phyloP scores from a whole-genome alignment of 1,140 invertebrate genomes.

The Archivesica marissinica region DNA sequence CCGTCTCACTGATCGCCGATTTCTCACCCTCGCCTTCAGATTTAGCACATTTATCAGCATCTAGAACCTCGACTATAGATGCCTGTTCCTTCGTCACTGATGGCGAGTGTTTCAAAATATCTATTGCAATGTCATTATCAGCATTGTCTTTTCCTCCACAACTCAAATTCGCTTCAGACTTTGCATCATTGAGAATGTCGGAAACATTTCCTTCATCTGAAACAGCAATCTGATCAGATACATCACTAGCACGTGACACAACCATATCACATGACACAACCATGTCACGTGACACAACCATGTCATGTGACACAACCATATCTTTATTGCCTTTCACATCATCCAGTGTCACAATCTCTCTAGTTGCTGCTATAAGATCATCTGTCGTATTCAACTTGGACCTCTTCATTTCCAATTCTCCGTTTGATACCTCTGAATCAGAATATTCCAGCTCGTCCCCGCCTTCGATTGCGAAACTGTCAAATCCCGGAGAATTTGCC shows the following conservation, averaged over 20 bases:
- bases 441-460: slow-evolving; percentile 35
- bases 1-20: slow-evolving; percentile 35
- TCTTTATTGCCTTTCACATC: background rate
- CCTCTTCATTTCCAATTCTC: background rate
- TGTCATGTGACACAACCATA: background rate
- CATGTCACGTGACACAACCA: background rate
- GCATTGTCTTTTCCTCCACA: background rate
- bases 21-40: background rate
- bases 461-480: slow-evolving; percentile 43
- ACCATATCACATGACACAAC: background rate
- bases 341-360: slow-evolving; percentile 15
- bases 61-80: too few relatives aligned
- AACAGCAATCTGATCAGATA: background rate
- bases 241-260: too few relatives aligned
- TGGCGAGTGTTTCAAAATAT: background rate
- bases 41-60: background rate
- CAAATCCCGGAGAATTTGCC: slow-evolving; percentile 18
- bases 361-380: slow-evolving; percentile 40
- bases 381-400: slow-evolving; percentile 54
- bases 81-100: too few relatives aligned
- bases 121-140: background rate
- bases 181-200: background rate
- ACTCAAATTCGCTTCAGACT: background rate
- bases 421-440: background rate
- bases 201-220: background rate